These are phyloP conservation scores for Aythya baeri DNA, from an alignment of 2,113 vertebrate species.

Conservation along the genomic window DNA sequence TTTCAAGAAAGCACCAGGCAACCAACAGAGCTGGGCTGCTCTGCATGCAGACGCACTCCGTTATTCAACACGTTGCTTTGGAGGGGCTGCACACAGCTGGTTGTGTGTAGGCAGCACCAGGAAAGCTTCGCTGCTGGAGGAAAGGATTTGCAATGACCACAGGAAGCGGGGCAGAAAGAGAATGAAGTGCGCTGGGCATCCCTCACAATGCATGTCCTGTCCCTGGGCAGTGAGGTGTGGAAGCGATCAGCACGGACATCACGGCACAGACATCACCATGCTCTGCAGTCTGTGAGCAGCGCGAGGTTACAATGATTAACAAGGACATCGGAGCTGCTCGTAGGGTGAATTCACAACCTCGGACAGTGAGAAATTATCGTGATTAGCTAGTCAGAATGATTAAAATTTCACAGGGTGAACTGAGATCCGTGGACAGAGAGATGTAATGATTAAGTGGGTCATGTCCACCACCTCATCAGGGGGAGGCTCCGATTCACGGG, in stretches of 20 bases:
- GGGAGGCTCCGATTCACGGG: slow-evolving; percentile 40
- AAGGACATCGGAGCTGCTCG: slow-evolving; percentile 33
- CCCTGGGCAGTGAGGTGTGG: background rate
- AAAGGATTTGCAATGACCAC: background rate
- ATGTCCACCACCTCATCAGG: background rate
- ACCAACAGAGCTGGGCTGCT: background rate
- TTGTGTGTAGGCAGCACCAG: background rate
- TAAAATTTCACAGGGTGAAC: slow-evolving; percentile 63
- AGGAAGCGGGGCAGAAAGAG: background rate
- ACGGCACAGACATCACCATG: background rate
- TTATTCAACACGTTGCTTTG: background rate
- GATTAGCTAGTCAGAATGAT: slow-evolving; percentile 67
- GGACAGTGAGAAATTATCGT: slow-evolving; percentile 69
- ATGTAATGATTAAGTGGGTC: slow-evolving; percentile 58
- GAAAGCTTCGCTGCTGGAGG: background rate
- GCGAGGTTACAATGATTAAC: slow-evolving; percentile 49
- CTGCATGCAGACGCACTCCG: background rate
- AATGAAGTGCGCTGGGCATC: background rate
- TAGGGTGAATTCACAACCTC: slow-evolving; percentile 38
- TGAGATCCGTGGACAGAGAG: slow-evolving; percentile 6
- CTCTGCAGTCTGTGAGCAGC: background rate
- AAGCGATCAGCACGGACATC: background rate
- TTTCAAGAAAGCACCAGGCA: background rate
- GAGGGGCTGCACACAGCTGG: background rate
- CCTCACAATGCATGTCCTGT: background rate